phyloP scores from a whole-genome alignment of 2,888 invertebrate genomes.

The Drosophila heteroneura region DNA sequence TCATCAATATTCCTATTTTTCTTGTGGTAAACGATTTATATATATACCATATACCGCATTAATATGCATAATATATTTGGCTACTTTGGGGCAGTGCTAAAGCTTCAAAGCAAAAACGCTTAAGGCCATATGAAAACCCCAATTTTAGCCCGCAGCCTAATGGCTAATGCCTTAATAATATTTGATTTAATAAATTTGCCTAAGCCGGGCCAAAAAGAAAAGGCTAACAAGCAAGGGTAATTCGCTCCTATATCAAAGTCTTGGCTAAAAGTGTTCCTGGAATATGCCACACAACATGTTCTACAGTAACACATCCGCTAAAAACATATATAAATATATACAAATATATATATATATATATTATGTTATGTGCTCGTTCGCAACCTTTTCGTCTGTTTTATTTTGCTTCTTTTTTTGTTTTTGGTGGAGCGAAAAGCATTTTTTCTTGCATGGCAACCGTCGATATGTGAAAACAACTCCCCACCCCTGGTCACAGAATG shows the following conservation, averaged over 20 bases:
- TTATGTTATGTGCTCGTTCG: constrained; percentile 21
- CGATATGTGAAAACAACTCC: constrained; percentile 32
- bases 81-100: background rate
- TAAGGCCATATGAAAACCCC: background rate
- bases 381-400: background rate
- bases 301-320: background rate
- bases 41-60: background rate
- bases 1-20: background rate
- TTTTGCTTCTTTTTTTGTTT: background rate
- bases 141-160: background rate
- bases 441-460: constrained; percentile 47
- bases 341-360: background rate
- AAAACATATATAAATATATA: background rate
- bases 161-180: background rate
- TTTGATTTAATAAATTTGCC: constrained; percentile 18
- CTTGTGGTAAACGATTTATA: background rate
- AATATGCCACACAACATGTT: background rate
- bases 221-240: background rate
- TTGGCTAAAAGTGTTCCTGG: background rate
- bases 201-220: background rate
- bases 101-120: background rate
- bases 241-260: constrained; percentile 25
- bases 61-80: background rate
- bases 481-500: background rate
- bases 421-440: constrained; percentile 16